Percentiles rank a stretch among this genome's conserved stretches.
Evolutionary conservation across 2,888 invertebrate genomes (phyloP).

Genomic region (Smittia sp.): DNA sequence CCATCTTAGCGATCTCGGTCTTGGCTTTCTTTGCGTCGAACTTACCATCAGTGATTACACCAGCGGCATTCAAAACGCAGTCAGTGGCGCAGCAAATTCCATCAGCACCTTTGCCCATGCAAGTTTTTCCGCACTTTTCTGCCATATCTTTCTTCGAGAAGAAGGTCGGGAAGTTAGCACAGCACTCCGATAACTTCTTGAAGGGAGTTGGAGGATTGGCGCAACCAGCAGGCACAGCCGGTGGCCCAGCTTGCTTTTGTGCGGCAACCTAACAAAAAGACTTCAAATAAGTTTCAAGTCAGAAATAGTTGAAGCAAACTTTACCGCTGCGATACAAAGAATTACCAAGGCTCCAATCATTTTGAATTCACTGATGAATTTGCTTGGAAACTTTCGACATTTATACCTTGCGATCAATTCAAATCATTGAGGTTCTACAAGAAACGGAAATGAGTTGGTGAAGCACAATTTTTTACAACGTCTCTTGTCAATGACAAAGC

Average conservation of each 20-base stretch:
- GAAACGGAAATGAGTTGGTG: no score
- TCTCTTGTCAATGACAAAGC: no score
- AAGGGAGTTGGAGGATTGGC: neutral
- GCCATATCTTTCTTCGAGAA: neutral
- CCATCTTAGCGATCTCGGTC: neutral
- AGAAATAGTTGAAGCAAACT: no score
- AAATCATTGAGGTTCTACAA: no score
- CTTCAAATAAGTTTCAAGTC: no score
- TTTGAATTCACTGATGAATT: no score
- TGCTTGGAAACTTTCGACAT: no score
- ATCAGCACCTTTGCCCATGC: neutral
- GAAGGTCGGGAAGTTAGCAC: neutral
- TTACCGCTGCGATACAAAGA: no score
- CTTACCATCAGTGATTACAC: neutral
- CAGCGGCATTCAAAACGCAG: neutral
- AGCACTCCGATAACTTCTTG: neutral
- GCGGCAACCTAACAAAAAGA: no score
- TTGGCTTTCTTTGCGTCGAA: neutral
- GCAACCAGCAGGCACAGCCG: neutral
- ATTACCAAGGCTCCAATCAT: no score
- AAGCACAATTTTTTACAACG: no score
- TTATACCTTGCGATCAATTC: no score
- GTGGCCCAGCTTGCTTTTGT: neutral
- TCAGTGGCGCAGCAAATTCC: neutral
- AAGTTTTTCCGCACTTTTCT: neutral